Percentiles rank a stretch among this genome's conserved stretches.
phyloP scores from a whole-genome alignment of 2,797 vertebrate genomes.

The Crax fasciolata region DNA sequence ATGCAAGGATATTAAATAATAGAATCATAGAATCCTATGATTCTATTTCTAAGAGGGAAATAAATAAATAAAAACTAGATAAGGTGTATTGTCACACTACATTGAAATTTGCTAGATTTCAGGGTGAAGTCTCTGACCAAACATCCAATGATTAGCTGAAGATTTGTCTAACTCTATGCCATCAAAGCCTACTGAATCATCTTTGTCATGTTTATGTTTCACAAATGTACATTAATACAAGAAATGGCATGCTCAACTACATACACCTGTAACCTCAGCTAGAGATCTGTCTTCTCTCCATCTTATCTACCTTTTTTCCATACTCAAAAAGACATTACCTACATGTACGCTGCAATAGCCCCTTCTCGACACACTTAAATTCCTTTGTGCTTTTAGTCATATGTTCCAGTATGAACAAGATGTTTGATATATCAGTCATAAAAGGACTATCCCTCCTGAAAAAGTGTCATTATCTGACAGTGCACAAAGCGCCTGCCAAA shows the following conservation, averaged over 20 bases:
- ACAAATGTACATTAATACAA: neutral
- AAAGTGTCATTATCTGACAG: conserved; percentile 16
- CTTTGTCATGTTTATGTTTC: neutral
- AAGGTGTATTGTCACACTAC: neutral
- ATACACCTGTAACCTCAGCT: neutral
- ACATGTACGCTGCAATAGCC: neutral
- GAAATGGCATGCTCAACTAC: neutral
- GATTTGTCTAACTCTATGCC: neutral
- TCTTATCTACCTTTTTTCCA: neutral
- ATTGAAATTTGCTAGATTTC: neutral
- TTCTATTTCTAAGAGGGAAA: neutral
- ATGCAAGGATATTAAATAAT: neutral
- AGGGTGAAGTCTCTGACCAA: neutral
- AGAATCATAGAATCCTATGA: too few relatives aligned
- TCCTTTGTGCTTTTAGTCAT: conserved; percentile 25
- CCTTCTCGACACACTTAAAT: neutral
- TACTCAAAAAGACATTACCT: neutral
- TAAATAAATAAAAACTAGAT: neutral
- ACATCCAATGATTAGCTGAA: neutral
- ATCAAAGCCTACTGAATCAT: neutral
- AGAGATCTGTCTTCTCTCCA: neutral
- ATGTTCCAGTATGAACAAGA: neutral
- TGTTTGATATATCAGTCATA: conserved; percentile 40
- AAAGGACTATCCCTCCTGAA: conserved; percentile 26
- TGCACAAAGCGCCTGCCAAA: neutral